phyloP scores from a whole-genome alignment of 2,888 invertebrate species.

The Cheilosia vernalis region DNA sequence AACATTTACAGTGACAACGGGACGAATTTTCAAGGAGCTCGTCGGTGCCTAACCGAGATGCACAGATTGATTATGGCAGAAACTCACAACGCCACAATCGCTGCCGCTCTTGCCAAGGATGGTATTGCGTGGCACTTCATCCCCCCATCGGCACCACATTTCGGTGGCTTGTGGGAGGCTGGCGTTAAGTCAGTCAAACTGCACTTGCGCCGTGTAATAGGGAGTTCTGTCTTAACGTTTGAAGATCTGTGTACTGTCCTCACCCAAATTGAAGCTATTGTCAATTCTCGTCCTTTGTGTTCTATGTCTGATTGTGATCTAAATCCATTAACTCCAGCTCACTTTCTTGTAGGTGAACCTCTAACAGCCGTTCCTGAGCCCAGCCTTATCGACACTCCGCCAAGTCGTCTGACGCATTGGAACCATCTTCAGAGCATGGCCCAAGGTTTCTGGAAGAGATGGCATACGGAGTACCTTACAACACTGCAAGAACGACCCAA shows the following conservation, averaged over 20 bases:
- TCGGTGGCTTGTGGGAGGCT: constrained; percentile 51
- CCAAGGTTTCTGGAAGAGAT: neutral
- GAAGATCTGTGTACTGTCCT: constrained; percentile 39
- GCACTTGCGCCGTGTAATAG: constrained; percentile 19
- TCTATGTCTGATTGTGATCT: neutral
- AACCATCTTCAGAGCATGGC: constrained; percentile 3
- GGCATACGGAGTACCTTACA: constrained; percentile 13
- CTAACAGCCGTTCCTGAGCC: neutral
- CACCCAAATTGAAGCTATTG: neutral
- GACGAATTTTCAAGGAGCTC: neutral
- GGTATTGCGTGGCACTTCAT: constrained; percentile 59
- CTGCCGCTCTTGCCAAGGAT: constrained; percentile 47
- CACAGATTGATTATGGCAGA: constrained; percentile 43
- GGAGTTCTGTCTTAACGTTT: constrained; percentile 35
- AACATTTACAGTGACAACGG: constrained; percentile 77
- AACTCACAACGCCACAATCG: too few species aligned
- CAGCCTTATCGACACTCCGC: neutral
- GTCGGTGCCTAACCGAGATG: constrained; percentile 50
- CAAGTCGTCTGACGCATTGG: neutral
- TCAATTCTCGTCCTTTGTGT: neutral
- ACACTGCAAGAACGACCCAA: neutral
- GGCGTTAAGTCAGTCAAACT: constrained; percentile 19
- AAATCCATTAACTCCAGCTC: neutral
- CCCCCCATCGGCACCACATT: constrained; percentile 58
- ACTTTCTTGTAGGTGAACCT: constrained; percentile 22